Evolutionary conservation across 2,888 invertebrate species (phyloP), one percentile per base, ranked within the genome.

Genomic region (Artemia sinica): DNA sequence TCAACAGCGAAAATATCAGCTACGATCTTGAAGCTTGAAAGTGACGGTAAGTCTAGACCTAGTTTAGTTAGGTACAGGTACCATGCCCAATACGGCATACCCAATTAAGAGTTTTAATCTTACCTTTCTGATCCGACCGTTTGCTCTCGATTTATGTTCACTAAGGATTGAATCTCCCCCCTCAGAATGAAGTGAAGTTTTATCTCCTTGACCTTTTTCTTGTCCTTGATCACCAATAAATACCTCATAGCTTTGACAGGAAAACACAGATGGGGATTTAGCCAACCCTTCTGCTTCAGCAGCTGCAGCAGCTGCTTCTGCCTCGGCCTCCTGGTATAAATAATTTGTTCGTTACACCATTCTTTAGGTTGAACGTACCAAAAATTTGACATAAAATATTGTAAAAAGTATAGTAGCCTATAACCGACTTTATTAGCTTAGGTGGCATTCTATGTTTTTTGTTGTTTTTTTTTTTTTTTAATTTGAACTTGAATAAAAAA

Each of bases 261-360:
- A 93, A 79, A 87, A 87, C 79, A 89, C 90, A 72, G 93, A 92
- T 67, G 92, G 91, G 70, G 92, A 91, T 79, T 92, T 91, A 71
- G 78, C 79, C 49, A 68, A 68, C 73, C 80, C 81, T 66, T 80
- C 81, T 65, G 84, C 85, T 51, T 84, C 71, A 18, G 68, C 71
- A 50, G 65, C 69, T 70, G 49, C 28, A 0, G 83, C 82, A 71
- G 83, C 84, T 69, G 77, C 74, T 18, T 71, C 72, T 50, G 71
- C 72, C 50, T 66, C 70, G 3, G 71, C 74, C 52, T 73, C 67
- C 63, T 58, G 28, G 9, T 9, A 10, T 10, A 58, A 9, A 58
- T 18, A 58, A 2, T 2, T 6, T 3, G 2, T 41, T 41, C 4
- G 41, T 4, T 41, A 41, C 6, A 3, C 1, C 41, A 6, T 41